Conservation (phyloP, 2,888 invertebrate species). For the Thysanoteuthis rhombus region DNA sequence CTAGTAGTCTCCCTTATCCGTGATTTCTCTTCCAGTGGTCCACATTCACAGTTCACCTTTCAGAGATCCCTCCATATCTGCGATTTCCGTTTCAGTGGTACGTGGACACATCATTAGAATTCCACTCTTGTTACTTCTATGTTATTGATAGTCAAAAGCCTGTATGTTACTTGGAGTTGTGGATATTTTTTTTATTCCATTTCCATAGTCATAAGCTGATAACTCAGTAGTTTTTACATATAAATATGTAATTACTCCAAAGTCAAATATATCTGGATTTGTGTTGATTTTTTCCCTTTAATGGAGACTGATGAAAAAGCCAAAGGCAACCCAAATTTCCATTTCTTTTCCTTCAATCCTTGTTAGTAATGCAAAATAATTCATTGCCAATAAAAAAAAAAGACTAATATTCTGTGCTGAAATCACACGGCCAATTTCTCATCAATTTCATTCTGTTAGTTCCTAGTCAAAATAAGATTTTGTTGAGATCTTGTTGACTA, state of each 20-base stretch:
- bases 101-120: neutral
- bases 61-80: neutral
- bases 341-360: neutral
- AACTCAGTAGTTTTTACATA: neutral
- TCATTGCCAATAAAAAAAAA: neutral
- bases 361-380: neutral
- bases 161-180: neutral
- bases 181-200: neutral
- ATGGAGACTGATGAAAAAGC: neutral
- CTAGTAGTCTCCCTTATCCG: neutral
- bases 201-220: neutral
- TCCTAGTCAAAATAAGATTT: neutral
- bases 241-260: neutral
- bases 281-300: neutral
- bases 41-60: no score
- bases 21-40: neutral
- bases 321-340: neutral
- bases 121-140: neutral
- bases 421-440: neutral
- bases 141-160: neutral
- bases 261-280: neutral
- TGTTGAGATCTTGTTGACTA: no score
- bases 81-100: neutral
- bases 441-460: neutral
- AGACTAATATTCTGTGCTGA: neutral